Conservation (phyloP, 2,888 invertebrate species). For the Agonum fuliginosum region DNA sequence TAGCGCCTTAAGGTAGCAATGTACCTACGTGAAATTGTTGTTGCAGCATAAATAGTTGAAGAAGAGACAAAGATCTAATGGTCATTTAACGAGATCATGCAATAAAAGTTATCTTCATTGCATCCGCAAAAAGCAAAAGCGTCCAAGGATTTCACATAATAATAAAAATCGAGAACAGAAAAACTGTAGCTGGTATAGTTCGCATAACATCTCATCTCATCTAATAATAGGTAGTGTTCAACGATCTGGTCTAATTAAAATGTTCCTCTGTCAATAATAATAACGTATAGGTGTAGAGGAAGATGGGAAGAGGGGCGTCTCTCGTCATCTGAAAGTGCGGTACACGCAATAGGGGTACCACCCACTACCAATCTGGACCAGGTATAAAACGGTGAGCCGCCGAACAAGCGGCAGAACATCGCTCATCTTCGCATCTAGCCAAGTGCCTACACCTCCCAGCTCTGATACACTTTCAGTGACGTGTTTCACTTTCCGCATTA, state of each 20-base stretch:
- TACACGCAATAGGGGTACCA: constrained; percentile 56
- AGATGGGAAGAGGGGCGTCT: constrained; percentile 27
- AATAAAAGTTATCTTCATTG: constrained; percentile 14
- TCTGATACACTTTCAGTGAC: constrained; percentile 41
- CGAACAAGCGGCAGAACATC: constrained; percentile 46
- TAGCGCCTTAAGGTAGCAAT: neutral
- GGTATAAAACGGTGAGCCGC: constrained; percentile 47
- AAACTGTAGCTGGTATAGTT: neutral
- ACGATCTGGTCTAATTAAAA: constrained; percentile 43
- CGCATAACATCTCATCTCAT: constrained; percentile 17
- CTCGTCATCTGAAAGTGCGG: constrained; percentile 56
- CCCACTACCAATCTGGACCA: constrained; percentile 59
- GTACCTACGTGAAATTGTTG: neutral
- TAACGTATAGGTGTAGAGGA: constrained; percentile 21
- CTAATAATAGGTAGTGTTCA: constrained; percentile 11
- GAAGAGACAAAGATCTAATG: neutral
- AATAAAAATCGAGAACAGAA: constrained; percentile 17
- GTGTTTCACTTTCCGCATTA: constrained; percentile 33
- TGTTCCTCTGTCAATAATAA: constrained; percentile 50
- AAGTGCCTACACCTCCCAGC: constrained; percentile 35
- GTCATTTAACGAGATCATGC: neutral
- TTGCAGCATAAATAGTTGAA: neutral
- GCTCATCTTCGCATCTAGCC: constrained; percentile 55
- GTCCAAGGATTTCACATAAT: constrained; percentile 26
- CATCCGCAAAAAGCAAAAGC: neutral